A percentile compares a stretch with the other conserved stretches of the same genome.
These are phyloP conservation scores for Dasypus novemcinctus DNA, from an alignment of 2,113 vertebrate genomes.

Conservation along the genomic window DNA sequence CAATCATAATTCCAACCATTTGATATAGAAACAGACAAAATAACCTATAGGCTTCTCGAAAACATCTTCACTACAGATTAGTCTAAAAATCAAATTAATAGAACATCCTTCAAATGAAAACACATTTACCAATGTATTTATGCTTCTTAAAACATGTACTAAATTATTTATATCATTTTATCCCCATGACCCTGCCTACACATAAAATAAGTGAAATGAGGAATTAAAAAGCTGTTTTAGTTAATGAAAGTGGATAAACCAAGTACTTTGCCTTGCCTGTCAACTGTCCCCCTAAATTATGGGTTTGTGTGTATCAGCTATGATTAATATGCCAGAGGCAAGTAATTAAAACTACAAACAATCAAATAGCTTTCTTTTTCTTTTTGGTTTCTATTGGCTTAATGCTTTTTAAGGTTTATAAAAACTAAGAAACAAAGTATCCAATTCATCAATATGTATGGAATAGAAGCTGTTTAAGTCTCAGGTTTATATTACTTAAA, in stretches of 20 bases:
- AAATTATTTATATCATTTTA: conserved; percentile 35
- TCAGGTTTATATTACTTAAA: conserved; percentile 19
- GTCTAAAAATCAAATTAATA: conserved; percentile 38
- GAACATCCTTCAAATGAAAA: conserved; percentile 42
- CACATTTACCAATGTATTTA: conserved; percentile 12
- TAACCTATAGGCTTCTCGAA: conserved; percentile 15
- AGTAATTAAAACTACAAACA: conserved; percentile 46
- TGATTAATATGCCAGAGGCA: not conserved
- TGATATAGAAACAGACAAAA: conserved; percentile 33
- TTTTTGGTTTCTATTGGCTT: not conserved
- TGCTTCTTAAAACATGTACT: not conserved
- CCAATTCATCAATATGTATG: conserved; percentile 31
- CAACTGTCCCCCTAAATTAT: not conserved
- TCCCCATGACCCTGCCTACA: not conserved
- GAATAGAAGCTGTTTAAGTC: conserved; percentile 19
- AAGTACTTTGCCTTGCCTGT: not conserved
- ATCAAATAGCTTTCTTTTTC: conserved; percentile 12
- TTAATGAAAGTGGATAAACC: not conserved
- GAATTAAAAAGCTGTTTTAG: conserved; percentile 37
- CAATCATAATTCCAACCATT: not conserved
- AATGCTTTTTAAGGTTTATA: conserved; percentile 15
- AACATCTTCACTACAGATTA: conserved; percentile 12
- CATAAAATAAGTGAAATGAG: not conserved
- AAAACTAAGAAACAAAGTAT: conserved; percentile 36
- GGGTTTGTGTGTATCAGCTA: not conserved